Evolutionary conservation across 1,140 invertebrate genomes (phyloP).

Genomic region (Eciton burchellii): DNA sequence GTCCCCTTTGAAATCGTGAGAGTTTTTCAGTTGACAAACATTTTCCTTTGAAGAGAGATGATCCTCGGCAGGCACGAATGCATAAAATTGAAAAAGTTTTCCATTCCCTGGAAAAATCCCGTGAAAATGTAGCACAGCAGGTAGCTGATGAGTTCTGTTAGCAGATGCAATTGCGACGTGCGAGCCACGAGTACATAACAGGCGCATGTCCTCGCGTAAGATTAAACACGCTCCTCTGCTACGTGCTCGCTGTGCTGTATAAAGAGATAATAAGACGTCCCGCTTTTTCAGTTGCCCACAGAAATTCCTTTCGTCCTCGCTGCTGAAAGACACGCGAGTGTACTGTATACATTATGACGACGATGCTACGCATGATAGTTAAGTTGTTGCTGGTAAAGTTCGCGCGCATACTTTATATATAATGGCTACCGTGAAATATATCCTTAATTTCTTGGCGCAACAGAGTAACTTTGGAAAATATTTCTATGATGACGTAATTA

Average conservation of each 20-base stretch:
- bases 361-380: background rate
- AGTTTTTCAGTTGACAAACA: no score
- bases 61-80: background rate
- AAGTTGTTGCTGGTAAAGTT: no score
- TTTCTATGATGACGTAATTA: no score
- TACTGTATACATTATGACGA: background rate
- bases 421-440: no score
- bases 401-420: background rate
- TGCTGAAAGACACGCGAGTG: background rate
- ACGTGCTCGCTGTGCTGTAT: background rate
- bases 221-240: constrained; percentile 11
- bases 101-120: background rate
- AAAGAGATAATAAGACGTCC: constrained; percentile 6
- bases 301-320: background rate
- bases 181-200: background rate
- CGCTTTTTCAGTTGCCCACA: background rate
- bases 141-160: background rate
- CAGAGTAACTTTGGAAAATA: no score
- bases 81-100: background rate
- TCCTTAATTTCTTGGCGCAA: no score
- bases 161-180: background rate
- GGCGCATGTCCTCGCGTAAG: background rate
- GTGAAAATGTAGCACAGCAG: background rate
- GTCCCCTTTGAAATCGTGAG: background rate
- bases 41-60: background rate